Evolutionary conservation across 2,888 invertebrate genomes (phyloP), one percentile per base, ranked within the genome.

Genomic region (Gymnocheta viridis): DNA sequence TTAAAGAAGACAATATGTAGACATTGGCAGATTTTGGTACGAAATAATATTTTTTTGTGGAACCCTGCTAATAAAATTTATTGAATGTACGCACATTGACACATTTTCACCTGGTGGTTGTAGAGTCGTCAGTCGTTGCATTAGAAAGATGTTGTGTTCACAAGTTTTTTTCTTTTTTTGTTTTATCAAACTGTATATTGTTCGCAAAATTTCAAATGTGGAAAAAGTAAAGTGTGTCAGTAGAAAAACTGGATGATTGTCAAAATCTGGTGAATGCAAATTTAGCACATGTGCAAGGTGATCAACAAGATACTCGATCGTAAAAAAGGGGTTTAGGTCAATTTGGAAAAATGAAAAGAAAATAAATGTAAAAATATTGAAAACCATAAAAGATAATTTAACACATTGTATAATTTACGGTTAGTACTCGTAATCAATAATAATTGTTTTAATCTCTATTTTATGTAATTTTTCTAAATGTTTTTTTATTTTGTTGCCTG

Each of bases 201-300:
- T 76, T 69, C 81, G 56, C 67, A 69, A 82, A 76, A 69, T 69
- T 10, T 51, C n/a, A 70, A 47, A 72, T 22, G 49, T 67, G 80
- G 41, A 69, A 54, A 81, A 69, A 69, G 35, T 82, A 64, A 81
- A 76, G 81, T 82, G 47, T 69, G 81, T 70, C 81, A 82, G 44
- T 82, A 69, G 73, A 35, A 62, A 81, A 82, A 82, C 81, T 76
- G 81, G 81, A 82, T 69, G 74, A 62, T 54, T 22, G n/a, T 60
- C 62, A 67, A 69, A 69, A 44, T 54, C 6, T 64, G 9, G 14
- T 69, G 51, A 38, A 62, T 76, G 69, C 44, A 76, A 76, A 76
- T 70, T 64, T 17, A 67, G 51, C 58, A 74, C 67, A 60, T 24
- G 14, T 44, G n/a, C 51, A 67, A 67, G 22, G 58, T 41, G 58